Conservation (phyloP, 2,888 invertebrate species). For the Stramonita haemastoma region DNA sequence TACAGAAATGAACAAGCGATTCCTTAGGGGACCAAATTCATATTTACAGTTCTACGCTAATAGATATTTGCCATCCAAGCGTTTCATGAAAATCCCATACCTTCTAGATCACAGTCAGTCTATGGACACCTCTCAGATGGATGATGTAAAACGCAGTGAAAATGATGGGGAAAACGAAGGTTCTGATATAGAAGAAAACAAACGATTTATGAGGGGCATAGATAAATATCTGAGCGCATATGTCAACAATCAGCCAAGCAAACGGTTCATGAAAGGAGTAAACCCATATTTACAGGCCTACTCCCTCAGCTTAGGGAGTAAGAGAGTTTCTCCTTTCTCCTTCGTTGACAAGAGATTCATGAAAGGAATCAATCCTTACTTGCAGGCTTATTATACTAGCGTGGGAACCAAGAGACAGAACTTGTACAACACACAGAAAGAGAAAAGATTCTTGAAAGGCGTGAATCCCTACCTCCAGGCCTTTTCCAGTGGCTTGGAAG, state of each 20-base stretch:
- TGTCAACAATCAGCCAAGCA: background rate
- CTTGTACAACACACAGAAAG: background rate
- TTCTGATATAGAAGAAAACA: background rate
- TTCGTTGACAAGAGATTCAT: conserved; percentile 37
- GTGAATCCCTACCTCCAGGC: conserved; percentile 33
- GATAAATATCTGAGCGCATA: conserved; percentile 6
- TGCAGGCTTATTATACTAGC: background rate
- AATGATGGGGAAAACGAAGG: background rate
- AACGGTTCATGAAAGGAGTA: conserved; percentile 42
- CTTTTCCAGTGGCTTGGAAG: conserved; percentile 2
- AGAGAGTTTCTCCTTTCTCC: background rate
- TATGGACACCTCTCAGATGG: background rate
- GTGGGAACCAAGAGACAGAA: conserved; percentile 11
- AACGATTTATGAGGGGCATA: conserved; percentile 41
- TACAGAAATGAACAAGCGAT: conserved; percentile 11
- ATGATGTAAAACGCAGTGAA: conserved; percentile 14
- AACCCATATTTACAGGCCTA: conserved; percentile 33
- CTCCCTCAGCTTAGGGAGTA: background rate
- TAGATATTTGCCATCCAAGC: background rate
- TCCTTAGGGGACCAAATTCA: conserved; percentile 24
- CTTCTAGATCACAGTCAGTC: background rate
- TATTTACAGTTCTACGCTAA: conserved; percentile 23
- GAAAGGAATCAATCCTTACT: conserved; percentile 38
- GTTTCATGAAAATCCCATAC: conserved; percentile 26
- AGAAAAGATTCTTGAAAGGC: conserved; percentile 43